Evolutionary conservation across 2,888 invertebrate species (phyloP), one percentile per base, ranked within the genome.

Genomic region (Gibbula magus): DNA sequence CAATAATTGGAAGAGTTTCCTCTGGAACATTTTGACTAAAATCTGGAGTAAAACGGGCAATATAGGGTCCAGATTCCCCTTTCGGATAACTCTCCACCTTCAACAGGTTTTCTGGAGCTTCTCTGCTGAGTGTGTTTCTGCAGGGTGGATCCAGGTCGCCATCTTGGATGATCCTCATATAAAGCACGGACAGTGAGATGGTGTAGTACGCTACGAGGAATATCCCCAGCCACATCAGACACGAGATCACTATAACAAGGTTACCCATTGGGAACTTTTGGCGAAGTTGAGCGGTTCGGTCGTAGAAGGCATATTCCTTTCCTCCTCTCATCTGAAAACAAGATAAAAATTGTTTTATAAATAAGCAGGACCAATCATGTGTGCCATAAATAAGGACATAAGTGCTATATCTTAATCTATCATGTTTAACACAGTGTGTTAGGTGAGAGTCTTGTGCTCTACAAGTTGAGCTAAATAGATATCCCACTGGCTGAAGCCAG

Each of bases 31-130:
- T 80, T 20, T 78, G 61, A 29, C 81, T 80, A n/a, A 83, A 83
- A 78, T 86, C 83, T 10, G 86, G 85, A 5, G 86, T 84, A 5
- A 89, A 81, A 52, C 88, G 81, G 56, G 84, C 81, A 16, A 90
- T 22, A 81, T 89, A 89, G 0, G 89, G 89, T 0, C 84, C 84
- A 1, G 89, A 83, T 10, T 86, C 86, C n/a, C 88, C 88, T 74
- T 82, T 82, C 0, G 86, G 82, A 61, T 88, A 89, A 13, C 79
- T 83, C 54, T 84, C 80, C 8, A 87, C 78, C 16, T 83, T 75
- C n/a, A 86, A 79, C 0, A 83, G 56, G 75, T 86, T 89, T 45
- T 87, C 86, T 8, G 22, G 2, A 13, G 16, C 16, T 16, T 56
- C 25, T 7, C 20, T 16, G 20, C 56, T 70, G 45, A 82, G 79